Base-by-base conservation (phyloP, 1,140 invertebrate species). In the Drosophila bipectinata region DNA sequence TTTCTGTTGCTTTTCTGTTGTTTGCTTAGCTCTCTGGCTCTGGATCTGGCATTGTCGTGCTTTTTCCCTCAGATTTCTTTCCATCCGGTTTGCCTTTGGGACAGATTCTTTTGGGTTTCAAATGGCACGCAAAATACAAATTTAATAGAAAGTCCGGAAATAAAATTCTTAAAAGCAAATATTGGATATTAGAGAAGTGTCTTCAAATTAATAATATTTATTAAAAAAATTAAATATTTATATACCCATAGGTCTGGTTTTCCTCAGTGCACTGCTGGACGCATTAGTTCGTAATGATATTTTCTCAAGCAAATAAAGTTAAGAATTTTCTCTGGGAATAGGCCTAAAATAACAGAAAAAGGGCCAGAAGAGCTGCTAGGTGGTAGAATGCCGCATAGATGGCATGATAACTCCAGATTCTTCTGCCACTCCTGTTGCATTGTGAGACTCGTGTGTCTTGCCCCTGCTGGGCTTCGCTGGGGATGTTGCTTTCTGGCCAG, bases 21-120 rank as follows among this genome's bases (percentile, higher is more conserved):
- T 73, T 68, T 60, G 34, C 66, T 49, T 44, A 30, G 55, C 48
- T 55, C 57, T 79, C 69, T 37, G 58, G 60, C 21, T 21, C 21
- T 21, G 21, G 21, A 2, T 21, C 21, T 37, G 58, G 60, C 41
- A 45, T 34, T 63, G 55, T 58, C 52, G 28, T 45, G 77, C 15
- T 15, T 37, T 57, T 37, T 68, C 32, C 4, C 52, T 32, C 32
- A 8, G 51, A 69, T 69, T 69, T 69, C 3, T 12, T 37, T 10
- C 32, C 54, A 57, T 68, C 67, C 71, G 18, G 39, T 49, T 66
- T 15, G 58, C 52, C 47, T 32, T 39, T 53, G 73, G 61, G 32
- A 37, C 69, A 75, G 58, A 76, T 79, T 79, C 84, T 61, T 63
- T 60, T 53, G 30, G 32, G 32, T 34, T 34, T 47, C 52, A 52